Evolutionary conservation across 37 sponge, comb jelly and placozoan species (phyloP).

Genomic region (Chondrosia reniformis): DNA sequence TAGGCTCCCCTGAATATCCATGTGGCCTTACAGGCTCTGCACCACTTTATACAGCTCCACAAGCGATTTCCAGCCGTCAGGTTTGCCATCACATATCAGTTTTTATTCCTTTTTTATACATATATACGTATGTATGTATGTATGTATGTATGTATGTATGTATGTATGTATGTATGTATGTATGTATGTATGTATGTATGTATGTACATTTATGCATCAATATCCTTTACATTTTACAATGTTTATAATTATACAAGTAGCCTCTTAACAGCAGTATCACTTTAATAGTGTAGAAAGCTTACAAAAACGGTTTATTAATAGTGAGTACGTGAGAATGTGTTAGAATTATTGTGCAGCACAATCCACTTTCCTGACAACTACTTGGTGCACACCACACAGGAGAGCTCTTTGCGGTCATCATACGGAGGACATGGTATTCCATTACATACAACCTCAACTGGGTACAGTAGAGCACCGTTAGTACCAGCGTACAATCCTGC

Average conservation of each 20-base stretch:
- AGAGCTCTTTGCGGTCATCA: conserved; percentile 15
- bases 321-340: not conserved
- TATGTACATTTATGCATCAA: not conserved
- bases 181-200: not conserved
- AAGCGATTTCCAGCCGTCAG: too few relatives aligned
- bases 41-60: conserved; percentile 41
- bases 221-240: not conserved
- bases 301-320: not conserved
- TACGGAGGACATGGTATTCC: conserved; percentile 32
- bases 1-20: conserved; percentile 30
- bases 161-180: not conserved
- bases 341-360: too few relatives aligned
- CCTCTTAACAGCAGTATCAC: too few relatives aligned
- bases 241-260: not conserved
- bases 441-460: conserved; percentile 14
- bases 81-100: too few relatives aligned
- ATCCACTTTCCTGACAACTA: too few relatives aligned
- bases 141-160: conserved; percentile 7
- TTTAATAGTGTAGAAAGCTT: too few relatives aligned
- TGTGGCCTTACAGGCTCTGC: conserved; percentile 45
- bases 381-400: conserved; percentile 33
- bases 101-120: not conserved
- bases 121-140: conserved; percentile 3
- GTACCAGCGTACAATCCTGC: not conserved
- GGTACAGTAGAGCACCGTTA: conserved; percentile 29